Evolutionary conservation across 1,140 invertebrate species (phyloP), one percentile per base, ranked within the genome.

Genomic region (Scaptomyza hsui): DNA sequence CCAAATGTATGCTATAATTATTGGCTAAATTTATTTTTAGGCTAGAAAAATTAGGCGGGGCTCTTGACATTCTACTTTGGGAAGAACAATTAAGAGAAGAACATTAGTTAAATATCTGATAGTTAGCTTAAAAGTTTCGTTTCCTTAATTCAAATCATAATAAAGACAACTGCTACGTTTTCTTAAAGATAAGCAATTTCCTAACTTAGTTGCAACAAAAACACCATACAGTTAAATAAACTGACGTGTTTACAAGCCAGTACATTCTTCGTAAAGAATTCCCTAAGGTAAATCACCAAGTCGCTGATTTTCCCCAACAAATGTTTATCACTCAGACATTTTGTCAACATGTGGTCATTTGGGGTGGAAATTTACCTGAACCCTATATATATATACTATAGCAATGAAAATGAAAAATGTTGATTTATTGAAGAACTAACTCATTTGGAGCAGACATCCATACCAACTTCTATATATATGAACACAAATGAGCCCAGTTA

Each of bases 401-500:
- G 19, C 15, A 24, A 37, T 45, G 35, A 19, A 57, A 45, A 62
- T 35, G 32, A 32, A 62, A 61, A 67, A 48, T 48, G 5, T 21
- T 4, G 19, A 24, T 32, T 16, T 15, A 13, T 48, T 9, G 47
- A 21, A 44, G 29, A 44, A 13, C 55, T 45, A 44, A 13, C 55
- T 45, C 26, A 61, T 52, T 60, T 51, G 39, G 10, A 5, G 41
- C 41, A 24, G n/a, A 24, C 18, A 37, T 12, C 19, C 21, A 7
- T 15, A 26, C 57, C 24, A 16, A 29, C 45, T 35, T 29, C n/a
- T 1, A 4, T 37, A 59, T 15, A 29, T 29, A 21, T 47, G 49
- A 6, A 62, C 57, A 9, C 80, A 85, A 83, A 83, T 85, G 80
- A 83, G 67, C 72, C 19, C 35, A 29, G 60, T 19, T 55, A 51